These are phyloP conservation scores for Palythoa heliodiscus DNA, from an alignment of 92 coral and sea anemone genomes.

Conservation along the genomic window DNA sequence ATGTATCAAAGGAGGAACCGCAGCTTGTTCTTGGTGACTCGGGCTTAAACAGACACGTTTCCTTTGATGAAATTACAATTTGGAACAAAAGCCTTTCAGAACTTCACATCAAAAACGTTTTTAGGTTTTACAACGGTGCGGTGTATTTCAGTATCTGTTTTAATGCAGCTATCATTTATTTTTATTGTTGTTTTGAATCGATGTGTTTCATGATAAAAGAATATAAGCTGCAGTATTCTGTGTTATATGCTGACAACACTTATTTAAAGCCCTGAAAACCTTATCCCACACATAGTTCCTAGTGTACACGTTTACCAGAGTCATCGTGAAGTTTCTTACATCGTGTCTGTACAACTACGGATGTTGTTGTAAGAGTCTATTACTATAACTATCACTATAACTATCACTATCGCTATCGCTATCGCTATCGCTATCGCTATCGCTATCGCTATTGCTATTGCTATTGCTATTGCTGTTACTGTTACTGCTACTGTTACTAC, in stretches of 20 bases:
- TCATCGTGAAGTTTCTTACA: too few species aligned
- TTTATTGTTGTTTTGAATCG: too few species aligned
- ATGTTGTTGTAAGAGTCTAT: background rate
- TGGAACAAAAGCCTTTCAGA: slow-evolving; percentile 2
- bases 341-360: background rate
- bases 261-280: too few species aligned
- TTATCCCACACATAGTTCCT: too few species aligned
- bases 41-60: background rate
- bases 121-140: slow-evolving; percentile 16
- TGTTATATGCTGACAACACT: too few species aligned
- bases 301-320: too few species aligned
- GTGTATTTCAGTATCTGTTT: background rate
- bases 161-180: background rate
- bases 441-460: background rate
- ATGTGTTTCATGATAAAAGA: too few species aligned
- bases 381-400: too few species aligned
- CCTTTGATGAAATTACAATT: slow-evolving; percentile 13
- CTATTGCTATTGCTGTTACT: background rate
- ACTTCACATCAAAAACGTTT: background rate
- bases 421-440: background rate
- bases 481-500: background rate
- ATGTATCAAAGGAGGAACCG: background rate
- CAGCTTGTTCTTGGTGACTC: slow-evolving; percentile 26
- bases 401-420: too few species aligned
- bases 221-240: too few species aligned